A percentile compares a stretch with the other conserved stretches of the same genome.
Conservation (phyloP, 1,140 invertebrate species). For the Gonatopus flavifemur region DNA sequence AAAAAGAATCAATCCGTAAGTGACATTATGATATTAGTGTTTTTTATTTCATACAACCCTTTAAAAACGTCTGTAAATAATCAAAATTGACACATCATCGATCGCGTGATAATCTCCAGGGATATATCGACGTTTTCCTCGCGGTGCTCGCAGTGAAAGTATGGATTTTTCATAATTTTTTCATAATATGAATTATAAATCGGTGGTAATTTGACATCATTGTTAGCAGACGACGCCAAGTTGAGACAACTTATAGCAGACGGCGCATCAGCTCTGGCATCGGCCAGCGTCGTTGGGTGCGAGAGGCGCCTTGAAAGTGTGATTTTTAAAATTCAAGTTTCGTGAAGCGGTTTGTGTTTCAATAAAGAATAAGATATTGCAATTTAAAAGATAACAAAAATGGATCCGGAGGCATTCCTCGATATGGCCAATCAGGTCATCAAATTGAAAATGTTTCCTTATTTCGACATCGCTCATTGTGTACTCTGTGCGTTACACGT, state of each 20-base stretch:
- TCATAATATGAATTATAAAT: no score
- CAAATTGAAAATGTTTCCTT: constrained; percentile 99
- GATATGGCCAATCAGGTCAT: constrained; percentile 98
- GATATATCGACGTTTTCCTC: no score
- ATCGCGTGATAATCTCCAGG: no score
- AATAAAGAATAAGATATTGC: neutral
- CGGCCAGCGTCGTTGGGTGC: constrained; percentile 26
- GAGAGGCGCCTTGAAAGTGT: constrained; percentile 13
- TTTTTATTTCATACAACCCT: no score
- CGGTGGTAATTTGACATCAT: neutral
- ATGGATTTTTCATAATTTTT: no score
- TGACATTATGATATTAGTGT: no score
- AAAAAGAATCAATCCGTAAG: no score
- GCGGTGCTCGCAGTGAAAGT: no score
- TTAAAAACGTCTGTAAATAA: no score
- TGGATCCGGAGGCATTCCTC: constrained; percentile 97
- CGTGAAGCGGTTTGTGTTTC: neutral
- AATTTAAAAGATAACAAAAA: constrained; percentile 37
- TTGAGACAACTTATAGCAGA: no score
- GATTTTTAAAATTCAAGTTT: constrained; percentile 15
- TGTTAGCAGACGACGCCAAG: constrained; percentile 29
- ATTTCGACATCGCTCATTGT: constrained; percentile 97
- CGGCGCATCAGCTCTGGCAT: no score
- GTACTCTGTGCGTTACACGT: constrained; percentile 88
- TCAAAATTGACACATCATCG: no score